These are phyloP conservation scores for Myxocyprinus asiaticus DNA, from an alignment of 2,113 vertebrate genomes.

Conservation along the genomic window DNA sequence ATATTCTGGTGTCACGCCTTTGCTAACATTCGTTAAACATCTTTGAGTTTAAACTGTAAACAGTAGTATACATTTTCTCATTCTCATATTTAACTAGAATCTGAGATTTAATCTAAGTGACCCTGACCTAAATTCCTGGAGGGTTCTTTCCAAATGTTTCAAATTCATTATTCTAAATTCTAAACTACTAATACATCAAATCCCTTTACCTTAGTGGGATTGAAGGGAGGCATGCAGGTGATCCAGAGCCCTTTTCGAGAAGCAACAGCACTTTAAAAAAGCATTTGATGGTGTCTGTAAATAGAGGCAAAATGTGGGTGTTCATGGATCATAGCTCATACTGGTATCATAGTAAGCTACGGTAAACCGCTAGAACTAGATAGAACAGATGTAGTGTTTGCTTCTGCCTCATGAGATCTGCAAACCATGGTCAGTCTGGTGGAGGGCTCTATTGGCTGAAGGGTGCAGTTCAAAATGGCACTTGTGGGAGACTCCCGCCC, in stretches of 20 bases:
- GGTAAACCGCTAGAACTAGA: too few species aligned
- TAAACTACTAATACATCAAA: conserved; percentile 44
- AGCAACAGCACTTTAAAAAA: conserved; percentile 35
- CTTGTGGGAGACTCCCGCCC: conserved; percentile 67
- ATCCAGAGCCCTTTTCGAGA: conserved; percentile 50
- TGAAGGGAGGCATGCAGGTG: conserved; percentile 54
- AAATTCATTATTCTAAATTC: conserved; percentile 42
- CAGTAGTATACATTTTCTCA: conserved; percentile 2
- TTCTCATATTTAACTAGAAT: conserved; percentile 11
- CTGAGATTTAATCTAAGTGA: conserved; percentile 1
- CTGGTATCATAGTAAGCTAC: too few species aligned
- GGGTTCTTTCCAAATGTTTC: conserved; percentile 4
- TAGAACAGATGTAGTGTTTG: too few species aligned
- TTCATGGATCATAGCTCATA: conserved; percentile 18
- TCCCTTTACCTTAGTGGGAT: conserved; percentile 39
- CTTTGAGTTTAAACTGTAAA: conserved; percentile 36
- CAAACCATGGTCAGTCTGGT: conserved; percentile 38
- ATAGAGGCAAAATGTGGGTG: background rate
- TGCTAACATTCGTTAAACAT: conserved; percentile 16
- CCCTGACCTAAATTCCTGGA: conserved; percentile 15
- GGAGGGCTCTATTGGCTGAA: conserved; percentile 38
- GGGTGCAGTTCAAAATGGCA: conserved; percentile 69
- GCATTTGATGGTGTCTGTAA: background rate
- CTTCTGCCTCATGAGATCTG: conserved; percentile 33
- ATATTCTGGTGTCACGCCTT: conserved; percentile 14